Base-by-base conservation (phyloP, 2,797 vertebrate genomes). In the Oryzias sinensis region DNA sequence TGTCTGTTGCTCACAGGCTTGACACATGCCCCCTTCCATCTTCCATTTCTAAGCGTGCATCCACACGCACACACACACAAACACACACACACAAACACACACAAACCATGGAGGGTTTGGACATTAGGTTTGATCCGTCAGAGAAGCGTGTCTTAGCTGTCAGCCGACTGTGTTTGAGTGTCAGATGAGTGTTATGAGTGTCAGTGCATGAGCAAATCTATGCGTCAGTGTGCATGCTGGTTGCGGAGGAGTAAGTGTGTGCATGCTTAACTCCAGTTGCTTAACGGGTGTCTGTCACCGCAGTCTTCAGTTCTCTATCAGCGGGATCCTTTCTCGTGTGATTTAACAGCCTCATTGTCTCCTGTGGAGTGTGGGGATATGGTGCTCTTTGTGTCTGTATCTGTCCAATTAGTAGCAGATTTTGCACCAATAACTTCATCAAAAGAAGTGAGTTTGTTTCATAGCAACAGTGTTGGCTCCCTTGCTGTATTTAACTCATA, bases 51-150 rank as follows among this genome's bases (percentile, higher is more conserved):
- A 42, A 52, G 42, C 25, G 43, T 55, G 6, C 54, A 24, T 42
- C 22, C 62, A 24, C 52, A 58, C 48, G 68, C 56, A 20, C 52
- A 58, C 48, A 70, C 56, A 47, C 62, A 53, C 18, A 18, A 1
- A 18, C 18, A 18, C 18, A 18, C 18, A 18, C 62, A 24, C 52
- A 58, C 48, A 70, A 54, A 24, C 52, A 58, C 48, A 70, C 56
- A 47, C 62, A 53, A 13, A 13, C 25, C 70, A 56, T 4, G 29
- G 59, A 67, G 61, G 72, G 76, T 81, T 82, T 82, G 72, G 86
- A 88, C 86, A 89, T 89, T 84, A 81, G 80, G 80, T 86, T 79
- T 86, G 84, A 89, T 89, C 84, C 85, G 83, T 86, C 87, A 84
- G 74, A 68, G 72, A 14, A 82, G 81, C 33, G 49, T 80, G 80